These are phyloP conservation scores for Charaxes varanes DNA, from an alignment of 1,140 invertebrate species.

Conservation along the genomic window DNA sequence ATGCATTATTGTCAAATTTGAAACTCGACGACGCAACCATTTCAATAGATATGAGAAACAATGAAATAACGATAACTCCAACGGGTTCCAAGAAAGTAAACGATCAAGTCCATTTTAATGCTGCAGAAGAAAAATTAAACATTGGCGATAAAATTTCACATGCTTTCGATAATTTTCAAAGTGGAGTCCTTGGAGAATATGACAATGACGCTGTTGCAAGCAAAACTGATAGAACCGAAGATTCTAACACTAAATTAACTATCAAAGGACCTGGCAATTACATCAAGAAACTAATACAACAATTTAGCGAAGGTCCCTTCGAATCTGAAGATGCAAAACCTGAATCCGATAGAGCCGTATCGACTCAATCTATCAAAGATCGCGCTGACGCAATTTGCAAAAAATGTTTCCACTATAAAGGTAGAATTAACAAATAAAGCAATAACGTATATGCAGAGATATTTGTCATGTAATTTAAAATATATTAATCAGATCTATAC, in stretches of 20 bases:
- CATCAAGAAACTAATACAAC: conserved; percentile 67
- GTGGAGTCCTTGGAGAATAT: conserved; percentile 32
- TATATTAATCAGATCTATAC: no score
- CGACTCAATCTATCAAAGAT: conserved; percentile 50
- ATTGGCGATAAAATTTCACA: conserved; percentile 49
- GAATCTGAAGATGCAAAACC: conserved; percentile 50
- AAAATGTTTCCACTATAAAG: conserved; percentile 72
- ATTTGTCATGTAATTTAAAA: background rate
- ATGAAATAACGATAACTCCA: conserved; percentile 60
- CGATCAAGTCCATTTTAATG: conserved; percentile 34
- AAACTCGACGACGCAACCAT: conserved; percentile 56
- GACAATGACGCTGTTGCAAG: conserved; percentile 20
- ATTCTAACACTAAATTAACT: conserved; percentile 44
- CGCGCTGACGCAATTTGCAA: conserved; percentile 70
- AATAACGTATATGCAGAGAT: no score
- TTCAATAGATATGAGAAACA: conserved; percentile 53
- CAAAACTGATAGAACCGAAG: conserved; percentile 22
- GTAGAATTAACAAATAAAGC: conserved; percentile 56
- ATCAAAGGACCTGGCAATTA: conserved; percentile 63
- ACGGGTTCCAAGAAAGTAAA: conserved; percentile 42
- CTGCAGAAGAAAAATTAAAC: conserved; percentile 45
- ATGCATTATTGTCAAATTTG: conserved; percentile 52
- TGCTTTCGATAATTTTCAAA: conserved; percentile 49
- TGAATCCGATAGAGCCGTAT: conserved; percentile 43
- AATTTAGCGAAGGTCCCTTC: conserved; percentile 68